Evolutionary conservation across 2,797 vertebrate species (phyloP).

Genomic region (Manis crassicaudata): DNA sequence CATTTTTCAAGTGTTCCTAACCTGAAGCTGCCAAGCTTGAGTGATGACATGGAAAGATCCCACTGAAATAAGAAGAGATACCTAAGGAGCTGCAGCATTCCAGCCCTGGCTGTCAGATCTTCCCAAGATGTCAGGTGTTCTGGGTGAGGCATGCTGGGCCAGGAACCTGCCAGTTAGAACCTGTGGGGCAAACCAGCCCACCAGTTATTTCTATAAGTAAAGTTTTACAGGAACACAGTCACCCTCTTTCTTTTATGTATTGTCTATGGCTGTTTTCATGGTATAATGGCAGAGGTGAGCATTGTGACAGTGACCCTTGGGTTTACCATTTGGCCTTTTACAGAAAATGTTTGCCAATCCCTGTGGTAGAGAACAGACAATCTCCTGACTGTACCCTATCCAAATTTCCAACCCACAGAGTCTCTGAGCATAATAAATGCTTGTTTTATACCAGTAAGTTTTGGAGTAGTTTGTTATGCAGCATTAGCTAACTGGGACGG

Average conservation of each 20-base stretch:
- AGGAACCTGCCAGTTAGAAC: background rate
- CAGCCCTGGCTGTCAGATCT: background rate
- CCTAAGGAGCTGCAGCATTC: background rate
- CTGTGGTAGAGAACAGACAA: background rate
- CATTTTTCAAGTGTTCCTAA: background rate
- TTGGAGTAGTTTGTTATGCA: background rate
- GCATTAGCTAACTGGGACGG: background rate
- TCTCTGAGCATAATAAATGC: background rate
- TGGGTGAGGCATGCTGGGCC: background rate
- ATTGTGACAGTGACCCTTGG: background rate
- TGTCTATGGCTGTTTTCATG: background rate
- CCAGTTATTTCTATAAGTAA: background rate
- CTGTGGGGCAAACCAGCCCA: background rate
- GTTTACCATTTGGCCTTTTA: background rate
- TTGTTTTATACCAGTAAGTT: background rate
- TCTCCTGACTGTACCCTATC: background rate
- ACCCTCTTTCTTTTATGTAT: background rate
- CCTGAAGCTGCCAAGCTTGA: background rate
- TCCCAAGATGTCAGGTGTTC: background rate
- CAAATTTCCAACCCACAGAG: background rate
- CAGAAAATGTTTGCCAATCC: background rate
- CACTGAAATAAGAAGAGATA: background rate
- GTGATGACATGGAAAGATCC: background rate
- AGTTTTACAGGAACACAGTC: background rate
- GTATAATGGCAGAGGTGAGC: background rate